phyloP scores from a whole-genome alignment of 2,888 invertebrate species.

The Pachliopta kotzebuea region DNA sequence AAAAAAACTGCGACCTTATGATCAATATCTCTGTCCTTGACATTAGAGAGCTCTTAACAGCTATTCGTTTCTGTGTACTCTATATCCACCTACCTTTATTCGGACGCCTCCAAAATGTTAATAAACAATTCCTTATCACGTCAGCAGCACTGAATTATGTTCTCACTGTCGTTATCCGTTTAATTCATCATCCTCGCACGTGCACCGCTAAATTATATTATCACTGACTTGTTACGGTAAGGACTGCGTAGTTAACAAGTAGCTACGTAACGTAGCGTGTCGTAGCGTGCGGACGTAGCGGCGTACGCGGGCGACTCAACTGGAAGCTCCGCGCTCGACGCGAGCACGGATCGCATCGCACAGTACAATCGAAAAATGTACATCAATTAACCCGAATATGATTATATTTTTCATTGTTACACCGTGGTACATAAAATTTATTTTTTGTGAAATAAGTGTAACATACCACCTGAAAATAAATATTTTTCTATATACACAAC shows the following conservation, averaged over 20 bases:
- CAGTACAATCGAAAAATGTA: slow-evolving; percentile 47
- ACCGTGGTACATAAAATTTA: background rate
- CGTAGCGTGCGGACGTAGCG: slow-evolving; percentile 66
- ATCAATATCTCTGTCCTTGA: slow-evolving; percentile 76
- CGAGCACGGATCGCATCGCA: slow-evolving; percentile 58
- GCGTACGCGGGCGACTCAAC: slow-evolving; percentile 63
- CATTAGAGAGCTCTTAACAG: slow-evolving; percentile 55
- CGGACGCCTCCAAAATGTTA: slow-evolving; percentile 35
- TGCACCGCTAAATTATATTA: slow-evolving; percentile 50
- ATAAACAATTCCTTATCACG: slow-evolving; percentile 35
- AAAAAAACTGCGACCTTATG: slow-evolving; percentile 42
- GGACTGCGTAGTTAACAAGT: slow-evolving; percentile 46
- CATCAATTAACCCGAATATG: slow-evolving; percentile 37
- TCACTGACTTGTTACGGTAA: slow-evolving; percentile 36
- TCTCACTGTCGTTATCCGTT: slow-evolving; percentile 45
- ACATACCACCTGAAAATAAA: background rate
- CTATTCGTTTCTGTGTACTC: slow-evolving; percentile 52
- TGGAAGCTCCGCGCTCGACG: slow-evolving; percentile 59
- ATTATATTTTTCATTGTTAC: background rate
- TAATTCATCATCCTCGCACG: slow-evolving; percentile 46
- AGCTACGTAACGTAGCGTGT: slow-evolving; percentile 56
- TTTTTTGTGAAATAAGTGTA: background rate
- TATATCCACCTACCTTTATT: slow-evolving; percentile 62
- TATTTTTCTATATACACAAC: too few species aligned
- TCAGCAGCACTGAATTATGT: slow-evolving; percentile 44